Conservation (phyloP, 2,888 invertebrate species). For the Apodemia zela region DNA sequence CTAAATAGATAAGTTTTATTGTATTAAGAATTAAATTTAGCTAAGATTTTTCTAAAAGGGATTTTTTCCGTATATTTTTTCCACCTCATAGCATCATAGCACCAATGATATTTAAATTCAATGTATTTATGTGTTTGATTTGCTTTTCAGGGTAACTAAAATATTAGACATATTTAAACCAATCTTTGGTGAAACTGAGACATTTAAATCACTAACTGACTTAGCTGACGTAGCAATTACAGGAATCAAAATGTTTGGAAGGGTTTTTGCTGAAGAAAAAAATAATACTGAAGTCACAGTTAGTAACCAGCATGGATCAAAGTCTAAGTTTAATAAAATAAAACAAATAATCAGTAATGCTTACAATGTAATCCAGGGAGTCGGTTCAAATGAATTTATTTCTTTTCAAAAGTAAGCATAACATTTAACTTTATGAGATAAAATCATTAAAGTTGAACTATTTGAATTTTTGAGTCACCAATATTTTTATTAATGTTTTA, state of each 20-base stretch:
- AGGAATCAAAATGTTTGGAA: constrained; percentile 50
- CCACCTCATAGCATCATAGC: too few species aligned
- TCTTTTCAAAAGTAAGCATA: constrained; percentile 61
- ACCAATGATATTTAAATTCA: too few species aligned
- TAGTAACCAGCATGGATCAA: constrained; percentile 25
- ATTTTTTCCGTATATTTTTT: too few species aligned
- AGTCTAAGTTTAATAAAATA: constrained; percentile 28
- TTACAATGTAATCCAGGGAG: constrained; percentile 40
- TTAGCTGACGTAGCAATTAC: constrained; percentile 46
- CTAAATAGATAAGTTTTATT: too few species aligned
- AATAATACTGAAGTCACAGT: constrained; percentile 30
- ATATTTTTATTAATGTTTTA: too few species aligned
- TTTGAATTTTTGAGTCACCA: too few species aligned
- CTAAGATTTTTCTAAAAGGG: too few species aligned
- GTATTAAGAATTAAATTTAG: too few species aligned
- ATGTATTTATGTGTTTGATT: constrained; percentile 31
- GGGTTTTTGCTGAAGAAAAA: constrained; percentile 44
- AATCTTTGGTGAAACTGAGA: constrained; percentile 59
- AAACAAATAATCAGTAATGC: constrained; percentile 46
- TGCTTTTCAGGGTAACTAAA: constrained; percentile 49
- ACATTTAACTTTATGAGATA: too few species aligned
- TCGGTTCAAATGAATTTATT: constrained; percentile 35
- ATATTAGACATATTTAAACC: constrained; percentile 60
- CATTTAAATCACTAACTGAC: constrained; percentile 51
- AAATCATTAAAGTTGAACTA: too few species aligned